Percentiles rank a stretch among this genome's conserved stretches.
phyloP scores from a whole-genome alignment of 2,113 vertebrate species.

The Protomyctophum bolini region DNA sequence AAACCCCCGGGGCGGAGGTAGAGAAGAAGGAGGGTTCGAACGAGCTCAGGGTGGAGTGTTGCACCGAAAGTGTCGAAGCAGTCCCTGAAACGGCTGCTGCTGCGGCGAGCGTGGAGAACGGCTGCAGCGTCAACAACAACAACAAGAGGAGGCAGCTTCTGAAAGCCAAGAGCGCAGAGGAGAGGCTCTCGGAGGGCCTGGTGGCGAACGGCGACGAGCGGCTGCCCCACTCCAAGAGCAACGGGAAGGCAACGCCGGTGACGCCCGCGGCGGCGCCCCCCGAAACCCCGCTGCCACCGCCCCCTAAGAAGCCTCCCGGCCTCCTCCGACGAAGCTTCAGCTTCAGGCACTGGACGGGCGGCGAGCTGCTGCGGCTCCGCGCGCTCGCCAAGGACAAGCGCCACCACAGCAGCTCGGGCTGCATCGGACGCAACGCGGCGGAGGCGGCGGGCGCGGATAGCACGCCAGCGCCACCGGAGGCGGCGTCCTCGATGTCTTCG shows the following conservation, averaged over 20 bases:
- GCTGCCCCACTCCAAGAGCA: conserved; percentile 37
- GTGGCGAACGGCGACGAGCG: accelerated
- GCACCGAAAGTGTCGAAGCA: background rate
- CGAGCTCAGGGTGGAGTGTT: background rate
- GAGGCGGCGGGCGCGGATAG: background rate
- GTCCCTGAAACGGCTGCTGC: background rate
- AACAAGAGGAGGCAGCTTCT: conserved; percentile 50
- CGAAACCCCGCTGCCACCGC: conserved; percentile 41
- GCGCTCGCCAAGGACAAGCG: conserved; percentile 77
- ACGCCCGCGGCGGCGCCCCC: conserved; percentile 18
- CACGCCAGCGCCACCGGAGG: background rate
- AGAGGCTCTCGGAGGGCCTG: conserved; percentile 17
- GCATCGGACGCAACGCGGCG: conserved; percentile 25
- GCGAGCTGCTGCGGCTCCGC: conserved; percentile 72
- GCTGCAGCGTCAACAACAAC: background rate
- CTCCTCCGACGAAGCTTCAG: conserved; percentile 88
- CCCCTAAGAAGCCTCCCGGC: conserved; percentile 67
- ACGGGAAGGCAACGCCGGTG: conserved; percentile 10
- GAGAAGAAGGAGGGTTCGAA: conserved; percentile 5
- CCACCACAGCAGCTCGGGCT: conserved; percentile 79
- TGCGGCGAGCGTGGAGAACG: conserved; percentile 18
- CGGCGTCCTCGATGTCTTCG: background rate
- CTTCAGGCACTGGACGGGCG: conserved; percentile 85
- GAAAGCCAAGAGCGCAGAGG: conserved; percentile 70
- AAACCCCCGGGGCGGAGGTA: background rate